Conservation (phyloP, 2,797 vertebrate species). For the Columba guinea region DNA sequence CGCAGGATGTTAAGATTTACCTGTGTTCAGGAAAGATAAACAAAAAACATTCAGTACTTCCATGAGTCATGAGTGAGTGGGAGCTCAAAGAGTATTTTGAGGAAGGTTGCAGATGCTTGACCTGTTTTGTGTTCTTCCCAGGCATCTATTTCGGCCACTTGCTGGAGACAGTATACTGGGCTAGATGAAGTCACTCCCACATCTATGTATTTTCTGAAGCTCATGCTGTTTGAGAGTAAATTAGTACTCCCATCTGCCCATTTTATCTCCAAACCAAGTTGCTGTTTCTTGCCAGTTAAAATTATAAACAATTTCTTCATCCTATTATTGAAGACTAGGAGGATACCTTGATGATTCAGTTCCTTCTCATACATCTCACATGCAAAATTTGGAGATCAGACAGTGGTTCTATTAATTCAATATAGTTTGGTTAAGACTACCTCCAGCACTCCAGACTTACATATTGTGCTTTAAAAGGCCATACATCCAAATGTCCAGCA, state of each 20-base stretch:
- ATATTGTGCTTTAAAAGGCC: not conserved
- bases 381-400: not conserved
- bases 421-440: not conserved
- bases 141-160: not conserved
- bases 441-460: not conserved
- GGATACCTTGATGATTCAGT: not conserved
- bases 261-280: not conserved
- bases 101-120: not conserved
- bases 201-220: not conserved
- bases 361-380: not conserved
- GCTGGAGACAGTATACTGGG: not conserved
- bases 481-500: not conserved
- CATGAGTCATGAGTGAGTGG: not conserved
- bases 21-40: not conserved
- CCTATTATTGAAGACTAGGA: not conserved
- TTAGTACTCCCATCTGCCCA: not conserved
- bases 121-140: not conserved
- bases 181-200: not conserved
- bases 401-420: not conserved
- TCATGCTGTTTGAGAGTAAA: not conserved
- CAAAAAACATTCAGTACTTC: not conserved
- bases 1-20: not conserved
- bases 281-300: not conserved
- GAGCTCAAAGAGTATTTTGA: not conserved
- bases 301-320: constrained; percentile 13